Base-by-base conservation (phyloP, 1,140 invertebrate species). In the Listronotus bonariensis region DNA sequence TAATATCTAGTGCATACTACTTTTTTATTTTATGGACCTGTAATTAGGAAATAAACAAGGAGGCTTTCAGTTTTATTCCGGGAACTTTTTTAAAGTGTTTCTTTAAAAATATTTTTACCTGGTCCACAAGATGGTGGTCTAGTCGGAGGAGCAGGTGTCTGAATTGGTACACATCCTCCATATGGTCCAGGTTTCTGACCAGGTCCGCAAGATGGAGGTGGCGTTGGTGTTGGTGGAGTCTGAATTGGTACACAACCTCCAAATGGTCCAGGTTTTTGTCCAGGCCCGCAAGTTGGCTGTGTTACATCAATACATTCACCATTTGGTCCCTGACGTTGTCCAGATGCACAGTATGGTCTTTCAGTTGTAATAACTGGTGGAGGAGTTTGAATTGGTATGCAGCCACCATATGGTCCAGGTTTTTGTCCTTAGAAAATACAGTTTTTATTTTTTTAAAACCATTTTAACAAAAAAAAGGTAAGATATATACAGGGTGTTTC, bases 211-310 rank as follows among this genome's bases (percentile, higher is more conserved):
- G 49, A n/a, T 46, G 41, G 41, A 2, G 56, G 57, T 15, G 57
- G 26, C n/a, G 49, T 20, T 46, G n/a, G 56, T 46, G 52, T 9
- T 15, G 12, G 6, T 15, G 58, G 40, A 26, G 60, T 17, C 6
- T 17, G 7, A 0, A 18, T 20, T 32, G 18, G 57, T 15, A 63
- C 42, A 48, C 70, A 72, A 12, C 58, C 45, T n/a, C 70, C 70
- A 45, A 64, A 57, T 5, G 61, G 57, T 8, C 53, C 32, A 14
- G 48, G 49, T 15, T 32, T 67, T 54, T 70, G 52, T 20, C 55
- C 58, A 15, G 45, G 45, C 15, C 45, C 45, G 17, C 45, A 46
- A 15, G 20, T 3, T 26, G 20, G 20, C 20, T 26, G 20, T 26
- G 20, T 26, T 26, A 46, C 45, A 4, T n/a, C 9, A 46, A 46